Conservation (phyloP, 2,888 invertebrate genomes). For the Melipona bicolor region DNA sequence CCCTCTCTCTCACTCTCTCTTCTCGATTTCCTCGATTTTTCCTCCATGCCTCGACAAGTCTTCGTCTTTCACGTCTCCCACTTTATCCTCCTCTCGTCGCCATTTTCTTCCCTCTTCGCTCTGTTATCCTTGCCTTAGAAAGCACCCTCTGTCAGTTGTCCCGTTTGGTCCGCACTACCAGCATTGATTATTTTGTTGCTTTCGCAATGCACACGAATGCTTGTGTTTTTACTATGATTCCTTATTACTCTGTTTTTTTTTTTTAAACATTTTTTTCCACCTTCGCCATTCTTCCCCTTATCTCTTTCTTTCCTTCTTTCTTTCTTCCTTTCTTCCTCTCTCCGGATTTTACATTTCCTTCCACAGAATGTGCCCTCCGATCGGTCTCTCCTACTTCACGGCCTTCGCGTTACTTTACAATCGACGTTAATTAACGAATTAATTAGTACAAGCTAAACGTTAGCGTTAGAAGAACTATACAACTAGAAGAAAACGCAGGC, state of each 20-base stretch:
- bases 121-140: constrained; percentile 34
- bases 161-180: constrained; percentile 83
- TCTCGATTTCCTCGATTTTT: constrained; percentile 12
- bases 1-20: constrained; percentile 19
- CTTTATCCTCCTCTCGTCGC: neutral
- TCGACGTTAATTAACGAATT: constrained; percentile 57
- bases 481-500: constrained; percentile 47
- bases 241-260: constrained; percentile 52
- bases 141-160: constrained; percentile 77
- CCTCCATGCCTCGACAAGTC: constrained; percentile 14
- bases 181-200: constrained; percentile 76
- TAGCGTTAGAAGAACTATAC: constrained; percentile 38
- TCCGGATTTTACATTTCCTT: constrained; percentile 69
- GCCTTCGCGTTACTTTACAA: constrained; percentile 29
- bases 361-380: constrained; percentile 78
- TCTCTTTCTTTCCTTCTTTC: constrained; percentile 1
- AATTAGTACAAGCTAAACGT: constrained; percentile 58
- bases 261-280: constrained; percentile 14
- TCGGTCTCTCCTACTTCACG: constrained; percentile 72
- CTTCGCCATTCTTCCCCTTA: neutral
- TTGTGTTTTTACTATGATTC: constrained; percentile 72
- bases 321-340: constrained; percentile 23
- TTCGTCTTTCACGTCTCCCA: constrained; percentile 22
- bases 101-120: constrained; percentile 12
- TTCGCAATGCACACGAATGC: constrained; percentile 75